Conservation (phyloP, 1,140 invertebrate genomes). For the Megathymus violae region DNA sequence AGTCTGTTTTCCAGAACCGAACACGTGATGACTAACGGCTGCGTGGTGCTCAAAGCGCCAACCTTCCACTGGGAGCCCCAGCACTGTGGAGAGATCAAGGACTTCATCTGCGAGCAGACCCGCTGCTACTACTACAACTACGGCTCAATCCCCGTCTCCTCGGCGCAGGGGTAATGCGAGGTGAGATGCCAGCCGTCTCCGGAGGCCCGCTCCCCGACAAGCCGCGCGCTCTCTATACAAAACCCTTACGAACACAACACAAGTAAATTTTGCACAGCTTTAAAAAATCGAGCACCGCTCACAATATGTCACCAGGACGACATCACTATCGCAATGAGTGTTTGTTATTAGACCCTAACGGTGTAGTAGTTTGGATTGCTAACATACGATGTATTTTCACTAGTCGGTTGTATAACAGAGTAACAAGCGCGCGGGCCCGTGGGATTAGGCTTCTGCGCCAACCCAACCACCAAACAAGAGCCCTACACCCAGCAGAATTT, state of each 20-base stretch:
- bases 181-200: conserved; percentile 84
- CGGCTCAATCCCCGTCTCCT: conserved; percentile 93
- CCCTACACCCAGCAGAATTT: conserved; percentile 78
- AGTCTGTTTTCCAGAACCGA: conserved; percentile 83
- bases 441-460: conserved; percentile 77
- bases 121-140: conserved; percentile 96
- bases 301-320: conserved; percentile 54
- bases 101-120: conserved; percentile 95
- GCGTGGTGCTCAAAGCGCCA: conserved; percentile 89
- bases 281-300: conserved; percentile 34
- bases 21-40: conserved; percentile 86
- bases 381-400: conserved; percentile 48
- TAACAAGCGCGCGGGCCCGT: conserved; percentile 68
- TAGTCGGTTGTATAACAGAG: conserved; percentile 42
- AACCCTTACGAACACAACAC: conserved; percentile 26
- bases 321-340: conserved; percentile 35
- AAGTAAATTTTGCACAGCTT: conserved; percentile 43
- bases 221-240: conserved; percentile 63
- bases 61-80: conserved; percentile 91
- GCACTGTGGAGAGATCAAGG: conserved; percentile 92
- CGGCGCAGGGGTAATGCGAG: conserved; percentile 93
- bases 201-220: conserved; percentile 73
- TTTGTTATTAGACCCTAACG: conserved; percentile 40
- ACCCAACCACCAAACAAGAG: conserved; percentile 84
- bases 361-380: conserved; percentile 53